These are phyloP conservation scores for Cyclophora albipunctata DNA, from an alignment of 2,888 invertebrate species.

Conservation along the genomic window DNA sequence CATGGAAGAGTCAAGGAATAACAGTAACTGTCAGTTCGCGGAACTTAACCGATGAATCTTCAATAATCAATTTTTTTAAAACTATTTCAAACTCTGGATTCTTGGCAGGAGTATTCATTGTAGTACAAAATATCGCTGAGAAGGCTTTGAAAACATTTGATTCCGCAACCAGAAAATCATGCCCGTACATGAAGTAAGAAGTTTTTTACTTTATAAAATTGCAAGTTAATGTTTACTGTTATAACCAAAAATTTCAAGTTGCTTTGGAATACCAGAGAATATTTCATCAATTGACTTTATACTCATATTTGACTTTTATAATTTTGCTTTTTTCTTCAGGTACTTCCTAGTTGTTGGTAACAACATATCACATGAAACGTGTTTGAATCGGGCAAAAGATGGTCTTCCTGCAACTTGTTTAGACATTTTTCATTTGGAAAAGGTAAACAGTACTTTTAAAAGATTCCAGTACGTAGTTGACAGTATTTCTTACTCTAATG, in stretches of 20 bases:
- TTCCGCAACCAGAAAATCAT: constrained; percentile 3
- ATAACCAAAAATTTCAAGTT: too few relatives aligned
- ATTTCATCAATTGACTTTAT: too few relatives aligned
- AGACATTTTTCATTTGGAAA: constrained; percentile 6
- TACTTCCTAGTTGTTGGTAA: neutral
- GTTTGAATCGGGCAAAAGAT: constrained; percentile 5
- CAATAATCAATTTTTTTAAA: constrained; percentile 3
- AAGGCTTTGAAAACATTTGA: constrained; percentile 1
- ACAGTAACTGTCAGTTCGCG: constrained; percentile 11
- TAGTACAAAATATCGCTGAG: neutral
- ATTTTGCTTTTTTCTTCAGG: neutral
- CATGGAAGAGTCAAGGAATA: constrained; percentile 16
- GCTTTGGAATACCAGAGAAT: too few relatives aligned
- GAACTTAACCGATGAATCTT: constrained; percentile 7
- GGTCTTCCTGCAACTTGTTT: constrained; percentile 7
- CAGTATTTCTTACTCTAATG: too few relatives aligned
- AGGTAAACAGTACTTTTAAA: neutral
- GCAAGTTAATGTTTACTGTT: too few relatives aligned
- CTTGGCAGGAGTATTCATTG: constrained; percentile 10
- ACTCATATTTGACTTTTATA: too few relatives aligned
- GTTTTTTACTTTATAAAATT: neutral
- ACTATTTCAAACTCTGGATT: constrained; percentile 1
- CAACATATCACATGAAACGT: neutral
- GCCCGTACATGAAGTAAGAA: constrained; percentile 10
- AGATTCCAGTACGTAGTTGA: too few relatives aligned